Conservation (phyloP, 2,797 vertebrate genomes). For the Coregonus sp. region DNA sequence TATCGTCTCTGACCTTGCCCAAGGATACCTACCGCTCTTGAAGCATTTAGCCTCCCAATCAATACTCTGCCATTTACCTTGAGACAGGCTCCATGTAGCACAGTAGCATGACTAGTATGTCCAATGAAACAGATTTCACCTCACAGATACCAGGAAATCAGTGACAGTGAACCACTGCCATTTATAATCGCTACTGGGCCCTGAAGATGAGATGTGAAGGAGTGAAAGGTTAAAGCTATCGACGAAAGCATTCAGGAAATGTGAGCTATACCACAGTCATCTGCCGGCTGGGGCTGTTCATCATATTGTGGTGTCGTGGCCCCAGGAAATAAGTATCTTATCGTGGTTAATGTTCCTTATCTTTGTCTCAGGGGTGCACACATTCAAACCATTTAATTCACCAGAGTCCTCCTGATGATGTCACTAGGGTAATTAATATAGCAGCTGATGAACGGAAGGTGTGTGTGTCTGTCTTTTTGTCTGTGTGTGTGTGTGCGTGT, state of each 20-base stretch:
- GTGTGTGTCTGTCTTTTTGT: background rate
- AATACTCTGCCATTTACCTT: conserved; percentile 58
- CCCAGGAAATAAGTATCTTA: background rate
- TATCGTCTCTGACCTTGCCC: conserved; percentile 42
- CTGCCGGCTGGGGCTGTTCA: background rate
- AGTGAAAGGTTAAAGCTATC: conserved; percentile 53
- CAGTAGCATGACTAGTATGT: background rate
- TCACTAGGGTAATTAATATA: background rate
- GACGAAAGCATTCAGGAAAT: conserved; percentile 15
- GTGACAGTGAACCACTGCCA: conserved; percentile 16
- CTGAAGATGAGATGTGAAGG: conserved; percentile 31
- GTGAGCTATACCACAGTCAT: background rate
- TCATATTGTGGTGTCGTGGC: background rate
- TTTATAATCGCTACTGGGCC: conserved; percentile 21
- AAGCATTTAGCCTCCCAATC: conserved; percentile 52
- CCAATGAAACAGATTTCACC: conserved; percentile 31
- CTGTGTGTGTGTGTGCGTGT: background rate
- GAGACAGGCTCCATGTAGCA: background rate
- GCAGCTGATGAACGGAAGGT: background rate
- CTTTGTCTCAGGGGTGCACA: background rate
- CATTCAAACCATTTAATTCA: background rate
- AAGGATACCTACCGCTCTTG: conserved; percentile 35
- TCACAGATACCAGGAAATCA: conserved; percentile 52
- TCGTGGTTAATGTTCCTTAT: background rate
- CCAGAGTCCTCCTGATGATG: background rate